These are phyloP conservation scores for Crenuchus spilurus DNA, from an alignment of 2,797 vertebrate species.

Conservation along the genomic window DNA sequence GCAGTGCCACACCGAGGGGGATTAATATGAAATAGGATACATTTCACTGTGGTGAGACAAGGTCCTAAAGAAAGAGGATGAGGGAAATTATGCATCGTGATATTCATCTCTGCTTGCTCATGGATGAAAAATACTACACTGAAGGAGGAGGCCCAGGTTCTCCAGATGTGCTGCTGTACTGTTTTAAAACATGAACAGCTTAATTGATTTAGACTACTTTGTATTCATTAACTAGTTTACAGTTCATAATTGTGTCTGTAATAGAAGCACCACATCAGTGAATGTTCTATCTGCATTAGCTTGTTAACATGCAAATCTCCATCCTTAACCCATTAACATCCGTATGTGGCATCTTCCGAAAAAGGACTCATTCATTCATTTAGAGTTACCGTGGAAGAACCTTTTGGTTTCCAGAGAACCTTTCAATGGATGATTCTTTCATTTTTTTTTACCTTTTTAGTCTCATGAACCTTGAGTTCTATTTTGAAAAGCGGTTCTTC, in stretches of 20 bases:
- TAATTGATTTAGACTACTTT: constrained; percentile 47
- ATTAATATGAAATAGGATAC: constrained; percentile 74
- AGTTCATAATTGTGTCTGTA: constrained; percentile 37
- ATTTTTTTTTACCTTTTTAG: too few relatives aligned
- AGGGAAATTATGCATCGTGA: constrained; percentile 60
- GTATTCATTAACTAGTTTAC: constrained; percentile 55
- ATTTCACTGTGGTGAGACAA: constrained; percentile 60
- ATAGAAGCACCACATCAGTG: not conserved
- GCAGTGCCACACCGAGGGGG: constrained; percentile 61
- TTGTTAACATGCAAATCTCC: constrained; percentile 10
- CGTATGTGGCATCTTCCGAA: too few relatives aligned
- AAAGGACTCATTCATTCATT: too few relatives aligned
- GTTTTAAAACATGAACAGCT: constrained; percentile 51
- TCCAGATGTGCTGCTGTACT: constrained; percentile 13
- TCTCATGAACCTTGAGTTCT: too few relatives aligned
- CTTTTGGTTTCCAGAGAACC: too few relatives aligned
- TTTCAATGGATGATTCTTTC: too few relatives aligned
- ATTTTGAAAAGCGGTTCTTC: too few relatives aligned
- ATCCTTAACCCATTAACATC: too few relatives aligned
- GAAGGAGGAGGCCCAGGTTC: constrained; percentile 5
- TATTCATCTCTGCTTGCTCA: constrained; percentile 63
- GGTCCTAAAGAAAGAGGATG: constrained; percentile 66
- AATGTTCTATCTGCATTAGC: constrained; percentile 16
- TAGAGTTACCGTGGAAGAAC: too few relatives aligned
- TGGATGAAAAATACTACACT: constrained; percentile 27